These are phyloP conservation scores for Podargus strigoides DNA, from an alignment of 2,797 vertebrate genomes.

Conservation along the genomic window DNA sequence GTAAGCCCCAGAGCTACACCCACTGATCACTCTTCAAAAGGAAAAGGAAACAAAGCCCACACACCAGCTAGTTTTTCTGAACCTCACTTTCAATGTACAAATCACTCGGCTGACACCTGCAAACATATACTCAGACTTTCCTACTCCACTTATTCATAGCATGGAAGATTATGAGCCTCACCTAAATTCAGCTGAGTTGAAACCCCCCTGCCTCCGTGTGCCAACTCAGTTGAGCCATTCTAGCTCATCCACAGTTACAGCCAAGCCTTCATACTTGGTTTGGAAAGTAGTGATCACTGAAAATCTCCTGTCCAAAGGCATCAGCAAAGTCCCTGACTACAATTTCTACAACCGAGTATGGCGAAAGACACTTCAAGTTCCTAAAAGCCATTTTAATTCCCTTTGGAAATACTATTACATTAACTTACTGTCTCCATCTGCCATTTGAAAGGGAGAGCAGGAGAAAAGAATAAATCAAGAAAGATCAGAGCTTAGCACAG, in stretches of 20 bases:
- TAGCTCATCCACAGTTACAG: background rate
- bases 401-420: background rate
- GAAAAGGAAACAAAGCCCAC: background rate
- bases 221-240: background rate
- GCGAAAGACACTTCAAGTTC: background rate
- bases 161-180: background rate
- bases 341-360: background rate
- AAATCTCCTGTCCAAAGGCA: background rate
- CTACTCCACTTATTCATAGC: background rate
- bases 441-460: background rate
- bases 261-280: background rate
- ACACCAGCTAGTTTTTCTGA: background rate
- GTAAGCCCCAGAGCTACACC: background rate
- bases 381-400: background rate
- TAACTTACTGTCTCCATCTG: background rate
- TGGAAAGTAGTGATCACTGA: background rate
- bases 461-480: background rate
- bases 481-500: background rate
- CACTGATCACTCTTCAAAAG: background rate
- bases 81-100: background rate
- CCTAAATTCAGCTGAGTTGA: background rate
- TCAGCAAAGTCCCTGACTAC: background rate
- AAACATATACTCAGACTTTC: background rate
- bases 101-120: background rate
- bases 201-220: background rate